Percentiles rank a stretch among this genome's conserved stretches.
These are phyloP conservation scores for Nesidiocoris tenuis DNA, from an alignment of 2,888 invertebrate species.

Conservation along the genomic window DNA sequence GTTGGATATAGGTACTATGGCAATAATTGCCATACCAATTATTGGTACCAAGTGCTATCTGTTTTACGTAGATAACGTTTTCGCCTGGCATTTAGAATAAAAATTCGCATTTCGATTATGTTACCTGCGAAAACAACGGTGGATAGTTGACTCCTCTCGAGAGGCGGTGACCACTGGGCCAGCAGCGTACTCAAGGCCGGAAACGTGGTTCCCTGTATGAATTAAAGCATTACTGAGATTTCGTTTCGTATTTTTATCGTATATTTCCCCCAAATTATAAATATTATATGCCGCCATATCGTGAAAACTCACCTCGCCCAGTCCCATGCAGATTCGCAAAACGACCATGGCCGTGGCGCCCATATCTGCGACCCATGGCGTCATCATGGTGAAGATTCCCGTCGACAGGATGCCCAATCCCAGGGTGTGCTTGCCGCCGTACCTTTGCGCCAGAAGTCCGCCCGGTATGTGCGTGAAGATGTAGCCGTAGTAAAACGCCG, in stretches of 20 bases:
- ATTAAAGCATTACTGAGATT: too few relatives aligned
- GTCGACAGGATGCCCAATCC: conserved; percentile 56
- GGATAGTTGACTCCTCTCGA: conserved; percentile 54
- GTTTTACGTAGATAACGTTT: too few relatives aligned
- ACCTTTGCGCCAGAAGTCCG: conserved; percentile 55
- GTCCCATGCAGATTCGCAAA: conserved; percentile 56
- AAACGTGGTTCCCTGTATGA: conserved; percentile 54
- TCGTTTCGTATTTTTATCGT: too few relatives aligned
- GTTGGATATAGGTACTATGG: too few relatives aligned
- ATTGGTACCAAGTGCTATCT: too few relatives aligned
- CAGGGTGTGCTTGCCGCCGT: conserved; percentile 57
- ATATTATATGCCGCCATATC: too few relatives aligned
- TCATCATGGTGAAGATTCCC: conserved; percentile 56
- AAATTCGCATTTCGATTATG: too few relatives aligned
- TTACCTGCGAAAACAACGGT: conserved; percentile 54
- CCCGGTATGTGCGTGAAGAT: conserved; percentile 57
- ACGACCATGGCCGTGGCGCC: conserved; percentile 54
- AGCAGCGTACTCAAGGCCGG: conserved; percentile 56
- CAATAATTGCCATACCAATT: too few relatives aligned
- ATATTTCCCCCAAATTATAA: too few relatives aligned
- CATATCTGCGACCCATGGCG: conserved; percentile 55
- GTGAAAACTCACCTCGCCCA: conserved; percentile 56
- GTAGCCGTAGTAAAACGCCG: conserved; percentile 58
- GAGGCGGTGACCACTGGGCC: conserved; percentile 55
- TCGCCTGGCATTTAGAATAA: too few relatives aligned